Conservation (phyloP, 1,140 invertebrate species). For the Bilobella aurantiaca region DNA sequence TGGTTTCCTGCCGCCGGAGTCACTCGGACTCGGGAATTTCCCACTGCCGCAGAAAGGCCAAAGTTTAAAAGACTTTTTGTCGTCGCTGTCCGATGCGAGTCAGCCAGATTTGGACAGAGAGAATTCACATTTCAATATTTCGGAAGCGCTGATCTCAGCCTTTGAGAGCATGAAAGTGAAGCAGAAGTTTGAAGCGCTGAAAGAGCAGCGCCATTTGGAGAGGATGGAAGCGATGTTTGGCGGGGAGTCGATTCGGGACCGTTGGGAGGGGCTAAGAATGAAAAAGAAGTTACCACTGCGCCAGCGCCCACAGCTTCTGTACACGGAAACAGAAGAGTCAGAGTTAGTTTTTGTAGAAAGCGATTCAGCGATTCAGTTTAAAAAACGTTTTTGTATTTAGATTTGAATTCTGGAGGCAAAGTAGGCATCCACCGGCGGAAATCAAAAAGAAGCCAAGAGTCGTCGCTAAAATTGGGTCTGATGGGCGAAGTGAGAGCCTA, state of each 20-base stretch:
- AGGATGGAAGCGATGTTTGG: constrained; percentile 27
- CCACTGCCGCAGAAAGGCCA: constrained; percentile 58
- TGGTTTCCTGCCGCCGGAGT: constrained; percentile 47
- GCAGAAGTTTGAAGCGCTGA: constrained; percentile 17
- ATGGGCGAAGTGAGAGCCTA: constrained; percentile 29
- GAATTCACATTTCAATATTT: constrained; percentile 76
- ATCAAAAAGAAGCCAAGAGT: constrained; percentile 30
- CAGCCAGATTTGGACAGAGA: constrained; percentile 71
- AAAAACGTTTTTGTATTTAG: constrained; percentile 15
- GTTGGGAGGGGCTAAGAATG: background rate
- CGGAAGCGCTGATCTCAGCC: constrained; percentile 70
- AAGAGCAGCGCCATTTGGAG: constrained; percentile 8
- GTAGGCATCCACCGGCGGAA: constrained; percentile 22
- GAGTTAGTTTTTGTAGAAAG: constrained; percentile 23
- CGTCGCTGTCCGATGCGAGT: constrained; percentile 53
- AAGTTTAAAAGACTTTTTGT: constrained; percentile 60
- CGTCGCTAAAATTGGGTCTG: constrained; percentile 19
- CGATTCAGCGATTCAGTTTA: background rate
- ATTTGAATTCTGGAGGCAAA: constrained; percentile 32
- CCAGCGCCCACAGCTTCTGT: constrained; percentile 32
- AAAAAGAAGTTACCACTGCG: constrained; percentile 20
- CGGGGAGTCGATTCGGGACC: background rate
- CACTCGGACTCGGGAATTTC: constrained; percentile 51
- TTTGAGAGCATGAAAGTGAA: constrained; percentile 49
- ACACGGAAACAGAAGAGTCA: constrained; percentile 34